Evolutionary conservation across 2,888 invertebrate genomes (phyloP).

Genomic region (Dasysyrphus albostriatus): DNA sequence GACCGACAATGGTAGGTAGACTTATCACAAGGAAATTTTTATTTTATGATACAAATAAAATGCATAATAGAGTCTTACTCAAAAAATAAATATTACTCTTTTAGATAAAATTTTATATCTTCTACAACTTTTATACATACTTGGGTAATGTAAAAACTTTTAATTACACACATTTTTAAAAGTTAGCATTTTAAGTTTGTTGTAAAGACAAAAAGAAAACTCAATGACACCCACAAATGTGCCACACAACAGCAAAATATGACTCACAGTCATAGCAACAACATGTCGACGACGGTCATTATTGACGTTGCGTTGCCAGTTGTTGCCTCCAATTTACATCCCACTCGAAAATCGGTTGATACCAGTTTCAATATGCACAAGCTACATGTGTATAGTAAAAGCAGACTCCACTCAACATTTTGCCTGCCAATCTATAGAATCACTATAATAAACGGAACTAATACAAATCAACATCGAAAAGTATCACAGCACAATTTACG

Average conservation of each 20-base stretch:
- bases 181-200: not conserved
- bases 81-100: not conserved
- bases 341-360: constrained; percentile 71
- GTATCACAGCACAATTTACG: not conserved
- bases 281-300: not conserved
- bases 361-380: constrained; percentile 44
- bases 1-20: not conserved
- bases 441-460: not conserved
- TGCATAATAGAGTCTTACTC: not conserved
- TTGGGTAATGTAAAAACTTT: not conserved
- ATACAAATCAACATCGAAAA: constrained; percentile 11
- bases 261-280: constrained; percentile 1
- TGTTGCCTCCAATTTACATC: constrained; percentile 23
- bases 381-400: constrained; percentile 1
- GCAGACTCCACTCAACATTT: constrained; percentile 35
- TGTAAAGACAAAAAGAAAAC: not conserved
- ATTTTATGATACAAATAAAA: constrained; percentile 15
- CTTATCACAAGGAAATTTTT: not conserved
- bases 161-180: not conserved
- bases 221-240: constrained; percentile 28
- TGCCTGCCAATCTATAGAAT: constrained; percentile 22
- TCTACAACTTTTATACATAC: not conserved
- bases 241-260: constrained; percentile 19
- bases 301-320: not conserved
- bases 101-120: not conserved